These are phyloP conservation scores for Patagioenas fasciata DNA, from an alignment of 2,113 vertebrate genomes.

Conservation along the genomic window DNA sequence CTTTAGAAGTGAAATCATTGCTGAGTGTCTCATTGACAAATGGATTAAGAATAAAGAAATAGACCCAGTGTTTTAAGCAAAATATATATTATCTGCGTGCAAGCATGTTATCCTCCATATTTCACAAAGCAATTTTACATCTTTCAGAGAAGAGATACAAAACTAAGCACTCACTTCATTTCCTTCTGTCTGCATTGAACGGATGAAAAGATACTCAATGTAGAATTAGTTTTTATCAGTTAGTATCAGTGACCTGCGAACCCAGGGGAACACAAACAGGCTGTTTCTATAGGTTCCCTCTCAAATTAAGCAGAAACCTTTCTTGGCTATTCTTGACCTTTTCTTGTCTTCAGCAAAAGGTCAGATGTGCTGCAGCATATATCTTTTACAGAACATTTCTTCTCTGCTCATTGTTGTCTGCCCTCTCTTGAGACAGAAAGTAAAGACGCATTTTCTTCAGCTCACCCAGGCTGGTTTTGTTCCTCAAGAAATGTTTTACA, in stretches of 20 bases:
- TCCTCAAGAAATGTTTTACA: neutral
- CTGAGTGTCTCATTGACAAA: constrained; percentile 6
- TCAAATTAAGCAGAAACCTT: constrained; percentile 54
- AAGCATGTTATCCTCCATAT: neutral
- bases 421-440: neutral
- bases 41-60: constrained; percentile 25
- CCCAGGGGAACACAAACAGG: neutral
- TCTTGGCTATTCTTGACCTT: constrained; percentile 33
- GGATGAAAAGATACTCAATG: neutral
- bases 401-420: neutral
- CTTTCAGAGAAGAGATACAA: neutral
- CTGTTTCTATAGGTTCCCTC: constrained; percentile 3
- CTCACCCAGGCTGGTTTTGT: neutral
- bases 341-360: constrained; percentile 51
- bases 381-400: constrained; percentile 23
- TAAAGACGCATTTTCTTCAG: neutral
- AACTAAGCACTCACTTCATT: neutral
- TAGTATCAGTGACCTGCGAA: constrained; percentile 34
- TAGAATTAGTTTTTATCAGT: neutral
- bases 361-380: constrained; percentile 20
- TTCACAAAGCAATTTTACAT: neutral
- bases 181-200: neutral
- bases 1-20: constrained; percentile 3
- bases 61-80: constrained; percentile 38
- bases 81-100: neutral